A percentile compares a stretch with the other conserved stretches of the same genome.
phyloP scores from a whole-genome alignment of 92 coral and sea anemone genomes.

The Actinernus sp. region DNA sequence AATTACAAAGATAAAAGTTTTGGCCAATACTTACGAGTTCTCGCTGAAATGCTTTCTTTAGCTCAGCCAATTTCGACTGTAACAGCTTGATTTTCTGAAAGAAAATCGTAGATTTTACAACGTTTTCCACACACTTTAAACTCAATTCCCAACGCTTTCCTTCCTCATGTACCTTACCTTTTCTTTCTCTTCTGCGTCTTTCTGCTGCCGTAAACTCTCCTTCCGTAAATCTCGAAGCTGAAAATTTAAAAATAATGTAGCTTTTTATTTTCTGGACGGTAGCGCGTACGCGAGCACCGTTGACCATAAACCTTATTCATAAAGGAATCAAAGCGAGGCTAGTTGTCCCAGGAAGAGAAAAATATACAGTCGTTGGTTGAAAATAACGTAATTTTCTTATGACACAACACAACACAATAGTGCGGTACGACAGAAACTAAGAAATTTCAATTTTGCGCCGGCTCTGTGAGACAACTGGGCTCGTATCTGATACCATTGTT shows the following conservation, averaged over 20 bases:
- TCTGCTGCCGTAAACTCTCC: conserved; percentile 74
- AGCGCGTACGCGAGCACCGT: neutral
- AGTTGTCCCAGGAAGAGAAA: too few species aligned
- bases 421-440: too few species aligned
- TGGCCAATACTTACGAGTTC: conserved; percentile 79
- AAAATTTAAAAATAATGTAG: neutral
- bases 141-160: too few species aligned
- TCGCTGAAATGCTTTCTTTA: conserved; percentile 98
- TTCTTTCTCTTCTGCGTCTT: conserved; percentile 78
- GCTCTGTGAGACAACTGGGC: too few species aligned
- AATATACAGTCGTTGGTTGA: too few species aligned
- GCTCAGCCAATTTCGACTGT: conserved; percentile 87
- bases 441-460: neutral
- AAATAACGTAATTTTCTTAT: too few species aligned
- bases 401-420: too few species aligned
- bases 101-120: neutral
- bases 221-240: conserved; percentile 81
- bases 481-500: too few species aligned
- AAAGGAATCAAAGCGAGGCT: too few species aligned
- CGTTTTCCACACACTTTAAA: too few species aligned
- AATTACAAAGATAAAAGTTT: neutral
- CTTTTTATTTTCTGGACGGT: neutral
- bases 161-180: conserved; percentile 77
- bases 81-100: conserved; percentile 88
- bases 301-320: too few species aligned